Evolutionary conservation across 1,140 invertebrate species (phyloP), one percentile per base, ranked within the genome.

Genomic region (Marisa cornuarietis): DNA sequence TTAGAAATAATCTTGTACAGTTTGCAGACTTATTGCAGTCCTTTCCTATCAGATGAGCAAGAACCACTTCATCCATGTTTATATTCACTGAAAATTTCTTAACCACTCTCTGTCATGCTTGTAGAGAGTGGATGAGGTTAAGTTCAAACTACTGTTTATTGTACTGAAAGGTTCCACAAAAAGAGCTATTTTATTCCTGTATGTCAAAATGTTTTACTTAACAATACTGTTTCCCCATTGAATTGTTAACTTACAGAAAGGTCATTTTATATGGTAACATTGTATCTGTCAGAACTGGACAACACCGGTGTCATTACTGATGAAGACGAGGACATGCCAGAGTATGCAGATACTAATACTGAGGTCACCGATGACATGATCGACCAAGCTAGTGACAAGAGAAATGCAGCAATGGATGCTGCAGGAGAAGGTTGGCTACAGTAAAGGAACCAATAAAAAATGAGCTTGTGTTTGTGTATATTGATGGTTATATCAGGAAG

Each of bases 301-400:
- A 81, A 81, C 51, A 72, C 79, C 9, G 88, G 85, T 72, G 86
- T 88, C 14, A 82, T 89, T 49, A 84, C 84, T n/a, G 86, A 86
- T 77, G 79, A 85, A 72, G 88, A 89, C 76, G 85, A 85, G 71
- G 84, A 85, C 20, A 71, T 85, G 65, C 88, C 87, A 71, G 86
- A 85, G 54, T 86, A 87, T 78, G 86, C 80, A 4, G 84, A 85
- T 71, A 84, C 86, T 9, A 78, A 82, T 31, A 51, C 72, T n/a
- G 87, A 91, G 82, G 92, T 94, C 11, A 94, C 94, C 6, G 96
- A 97, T 82, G 95, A 96, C 83, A 94, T 96, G 87, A 93, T 94
- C 24, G 95, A 96, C 72, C 92, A 95, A 84, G 94, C 95, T 7
- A 93, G 95, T 86, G 93, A 94, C 52, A 94, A 95, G 85, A 93